Evolutionary conservation across 2,888 invertebrate species (phyloP).

Genomic region (Campoletis raptor): DNA sequence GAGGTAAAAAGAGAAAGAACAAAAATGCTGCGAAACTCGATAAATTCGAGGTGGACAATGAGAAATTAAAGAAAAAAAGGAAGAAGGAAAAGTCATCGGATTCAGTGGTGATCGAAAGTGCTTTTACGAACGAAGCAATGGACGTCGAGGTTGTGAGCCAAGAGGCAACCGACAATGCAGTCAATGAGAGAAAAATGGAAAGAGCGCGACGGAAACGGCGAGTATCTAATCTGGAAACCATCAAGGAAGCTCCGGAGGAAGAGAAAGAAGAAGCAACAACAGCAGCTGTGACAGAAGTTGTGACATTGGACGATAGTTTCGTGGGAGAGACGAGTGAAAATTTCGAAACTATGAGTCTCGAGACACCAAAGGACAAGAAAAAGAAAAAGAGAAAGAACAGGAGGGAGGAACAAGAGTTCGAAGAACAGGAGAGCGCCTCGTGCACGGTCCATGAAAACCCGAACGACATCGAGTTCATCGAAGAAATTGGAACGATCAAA

Average conservation of each 20-base stretch:
- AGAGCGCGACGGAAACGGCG: slow-evolving; percentile 73
- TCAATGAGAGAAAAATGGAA: slow-evolving; percentile 76
- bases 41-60: slow-evolving; percentile 81
- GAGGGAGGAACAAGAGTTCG: neutral
- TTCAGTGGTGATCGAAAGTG: slow-evolving; percentile 38
- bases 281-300: slow-evolving; percentile 20
- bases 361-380: slow-evolving; percentile 61
- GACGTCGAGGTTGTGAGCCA: slow-evolving; percentile 73
- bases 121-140: slow-evolving; percentile 78
- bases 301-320: slow-evolving; percentile 48
- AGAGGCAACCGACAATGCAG: slow-evolving; percentile 79
- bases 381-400: slow-evolving; percentile 49
- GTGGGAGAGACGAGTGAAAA: slow-evolving; percentile 45
- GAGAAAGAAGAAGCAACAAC: slow-evolving; percentile 56
- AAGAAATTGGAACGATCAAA: slow-evolving; percentile 23
- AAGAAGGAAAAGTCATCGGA: slow-evolving; percentile 69
- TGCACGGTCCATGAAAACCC: slow-evolving; percentile 19
- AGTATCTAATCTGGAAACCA: slow-evolving; percentile 78
- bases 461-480: slow-evolving; percentile 20
- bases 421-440: slow-evolving; percentile 2
- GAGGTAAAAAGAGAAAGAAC: slow-evolving; percentile 70
- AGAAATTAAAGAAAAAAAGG: slow-evolving; percentile 73
- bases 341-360: slow-evolving; percentile 50
- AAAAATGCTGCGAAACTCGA: slow-evolving; percentile 77
- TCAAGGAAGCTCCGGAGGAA: slow-evolving; percentile 77